These are phyloP conservation scores for Craseonycteris thonglongyai DNA, from an alignment of 2,113 vertebrate species.

Conservation along the genomic window DNA sequence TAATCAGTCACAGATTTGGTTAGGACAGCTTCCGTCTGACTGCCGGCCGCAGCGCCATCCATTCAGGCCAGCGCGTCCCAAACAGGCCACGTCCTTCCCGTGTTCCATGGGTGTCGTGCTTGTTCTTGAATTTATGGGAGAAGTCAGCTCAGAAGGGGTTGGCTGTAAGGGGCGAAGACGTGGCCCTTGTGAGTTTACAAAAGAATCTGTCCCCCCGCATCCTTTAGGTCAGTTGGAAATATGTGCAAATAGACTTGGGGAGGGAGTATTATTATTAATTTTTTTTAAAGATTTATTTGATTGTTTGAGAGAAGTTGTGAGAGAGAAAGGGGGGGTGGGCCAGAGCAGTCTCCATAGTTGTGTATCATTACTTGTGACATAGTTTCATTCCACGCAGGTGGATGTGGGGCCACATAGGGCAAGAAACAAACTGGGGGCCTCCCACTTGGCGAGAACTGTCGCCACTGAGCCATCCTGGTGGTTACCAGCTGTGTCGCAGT, in stretches of 20 bases:
- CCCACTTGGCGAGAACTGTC: no score
- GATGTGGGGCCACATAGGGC: no score
- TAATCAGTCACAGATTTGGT: slow-evolving; percentile 99
- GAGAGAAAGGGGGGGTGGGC: no score
- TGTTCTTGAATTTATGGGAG: slow-evolving; percentile 89
- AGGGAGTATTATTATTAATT: no score
- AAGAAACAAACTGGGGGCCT: no score
- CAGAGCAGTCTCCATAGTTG: no score
- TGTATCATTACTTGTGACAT: no score
- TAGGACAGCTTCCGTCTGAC: slow-evolving; percentile 89
- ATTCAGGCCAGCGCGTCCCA: slow-evolving; percentile 88
- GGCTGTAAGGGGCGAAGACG: slow-evolving; percentile 65
- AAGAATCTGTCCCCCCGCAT: background rate
- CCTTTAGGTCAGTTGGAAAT: background rate
- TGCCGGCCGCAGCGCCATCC: slow-evolving; percentile 87
- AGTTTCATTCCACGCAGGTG: no score
- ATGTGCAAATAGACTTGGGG: background rate
- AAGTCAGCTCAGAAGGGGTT: slow-evolving; percentile 88
- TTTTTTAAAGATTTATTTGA: no score
- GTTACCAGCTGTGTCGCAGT: no score
- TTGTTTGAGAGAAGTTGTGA: no score
- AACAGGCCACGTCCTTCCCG: slow-evolving; percentile 79
- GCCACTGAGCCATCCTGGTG: no score
- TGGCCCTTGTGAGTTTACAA: slow-evolving; percentile 34
- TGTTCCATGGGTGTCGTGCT: slow-evolving; percentile 91